Conservation (phyloP, 2,888 invertebrate species). For the Cerastoderma edule region DNA sequence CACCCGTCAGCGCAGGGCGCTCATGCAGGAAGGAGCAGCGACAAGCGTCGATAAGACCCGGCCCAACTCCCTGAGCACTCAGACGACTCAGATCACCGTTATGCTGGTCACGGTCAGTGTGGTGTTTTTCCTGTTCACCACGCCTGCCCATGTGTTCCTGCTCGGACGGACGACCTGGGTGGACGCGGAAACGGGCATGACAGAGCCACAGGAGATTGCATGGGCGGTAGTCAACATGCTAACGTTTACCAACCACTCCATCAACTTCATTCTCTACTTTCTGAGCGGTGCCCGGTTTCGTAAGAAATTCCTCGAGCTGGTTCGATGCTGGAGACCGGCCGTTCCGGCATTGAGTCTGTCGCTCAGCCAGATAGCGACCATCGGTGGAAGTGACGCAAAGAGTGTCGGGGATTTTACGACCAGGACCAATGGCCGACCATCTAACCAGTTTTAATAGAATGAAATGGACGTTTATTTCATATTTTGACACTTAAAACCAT, state of each 20-base stretch:
- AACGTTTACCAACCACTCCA: conserved; percentile 47
- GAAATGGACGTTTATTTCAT: too few species aligned
- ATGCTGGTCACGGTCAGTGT: conserved; percentile 54
- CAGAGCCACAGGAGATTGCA: conserved; percentile 28
- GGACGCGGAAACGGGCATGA: conserved; percentile 24
- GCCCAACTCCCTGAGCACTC: not conserved
- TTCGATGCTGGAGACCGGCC: too few species aligned
- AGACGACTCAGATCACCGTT: conserved; percentile 38
- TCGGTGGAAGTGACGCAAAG: too few species aligned
- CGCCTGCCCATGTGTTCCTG: conserved; percentile 46
- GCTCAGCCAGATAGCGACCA: too few species aligned
- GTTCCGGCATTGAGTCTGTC: too few species aligned
- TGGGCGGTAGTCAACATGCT: conserved; percentile 51
- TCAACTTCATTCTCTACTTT: conserved; percentile 53
- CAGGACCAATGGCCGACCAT: too few species aligned
- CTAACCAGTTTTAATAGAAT: too few species aligned
- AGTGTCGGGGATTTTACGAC: too few species aligned
- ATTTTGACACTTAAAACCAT: too few species aligned
- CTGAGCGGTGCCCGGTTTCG: conserved; percentile 47
- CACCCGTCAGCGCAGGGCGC: too few species aligned
- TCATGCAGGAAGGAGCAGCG: too few species aligned
- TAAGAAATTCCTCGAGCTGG: too few species aligned
- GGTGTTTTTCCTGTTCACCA: conserved; percentile 50
- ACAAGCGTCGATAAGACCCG: conserved; percentile 1
- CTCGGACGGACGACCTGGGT: conserved; percentile 46